Evolutionary conservation across 1,140 invertebrate species (phyloP), one percentile per base, ranked within the genome.

Genomic region (Lucilia cuprina): DNA sequence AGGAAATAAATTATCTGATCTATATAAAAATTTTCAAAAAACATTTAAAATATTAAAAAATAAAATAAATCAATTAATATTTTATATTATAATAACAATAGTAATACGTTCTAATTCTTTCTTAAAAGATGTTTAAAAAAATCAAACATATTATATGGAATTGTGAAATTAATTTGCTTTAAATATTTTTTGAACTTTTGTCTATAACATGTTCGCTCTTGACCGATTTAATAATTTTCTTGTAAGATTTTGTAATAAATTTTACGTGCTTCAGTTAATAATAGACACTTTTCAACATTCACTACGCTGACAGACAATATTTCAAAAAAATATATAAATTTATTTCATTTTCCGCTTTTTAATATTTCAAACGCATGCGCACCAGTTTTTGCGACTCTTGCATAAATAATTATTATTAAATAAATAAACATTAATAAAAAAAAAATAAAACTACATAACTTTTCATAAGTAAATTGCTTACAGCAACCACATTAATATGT

Each of bases 241-340:
- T 80, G 17, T 19, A 49, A 21, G 41, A 50, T 80, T 80, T 50
- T 80, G 41, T 50, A 80, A 80, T 80, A 80, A 49, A 80, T 49
- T 49, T 25, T 49, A 80, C 77, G 41, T 80, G 77, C 10, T 49
- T 80, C 25, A 80, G 77, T 41, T 78, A 17, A 41, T 47, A 47
- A 78, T 41, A 35, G 75, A 41, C n/a, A 19, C 41, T 50, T 49
- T 80, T 34, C 41, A 0, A 4, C 21, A 70, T 70, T 70, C n/a
- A 70, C 65, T 41, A 47, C 75, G 14, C 77, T 12, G 41, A 21
- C 41, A 80, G 8, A 5, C 19, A n/a, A 21, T 21, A 70, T 30
- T 30, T 30, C 25, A 30, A 30, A 30, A 30, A 30, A 30, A 30
- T n/a, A n/a, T n/a, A n/a, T n/a, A n/a, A n/a, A n/a, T 55, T 12